phyloP scores from a whole-genome alignment of 2,888 invertebrate species.

The Dichetophora obliterata region DNA sequence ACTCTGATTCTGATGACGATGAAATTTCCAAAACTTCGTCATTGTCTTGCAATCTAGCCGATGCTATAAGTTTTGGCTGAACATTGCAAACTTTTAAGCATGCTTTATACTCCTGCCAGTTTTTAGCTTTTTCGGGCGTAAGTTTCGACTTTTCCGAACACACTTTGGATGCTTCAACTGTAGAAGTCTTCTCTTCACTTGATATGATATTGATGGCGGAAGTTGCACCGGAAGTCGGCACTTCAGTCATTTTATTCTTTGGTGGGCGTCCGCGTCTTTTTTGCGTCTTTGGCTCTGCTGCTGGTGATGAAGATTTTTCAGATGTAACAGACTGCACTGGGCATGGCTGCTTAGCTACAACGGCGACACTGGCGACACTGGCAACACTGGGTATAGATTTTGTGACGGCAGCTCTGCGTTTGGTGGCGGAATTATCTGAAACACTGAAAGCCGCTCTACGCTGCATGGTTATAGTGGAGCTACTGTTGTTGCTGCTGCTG shows the following conservation, averaged over 20 bases:
- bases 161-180: neutral
- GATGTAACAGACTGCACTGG: neutral
- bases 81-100: conserved; percentile 42
- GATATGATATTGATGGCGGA: too few species aligned
- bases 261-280: conserved; percentile 58
- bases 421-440: neutral
- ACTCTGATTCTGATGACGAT: conserved; percentile 36
- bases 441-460: conserved; percentile 11
- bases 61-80: conserved; percentile 7
- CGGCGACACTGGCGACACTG: neutral
- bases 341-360: neutral
- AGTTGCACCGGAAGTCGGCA: neutral
- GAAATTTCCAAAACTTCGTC: conserved; percentile 42
- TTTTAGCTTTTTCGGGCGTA: conserved; percentile 48
- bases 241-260: conserved; percentile 41
- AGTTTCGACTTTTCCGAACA: conserved; percentile 16
- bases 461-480: neutral
- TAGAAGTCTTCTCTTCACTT: neutral
- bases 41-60: neutral
- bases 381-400: neutral
- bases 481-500: conserved; percentile 14
- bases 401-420: conserved; percentile 31
- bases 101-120: conserved; percentile 53
- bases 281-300: neutral
- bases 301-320: neutral